Base-by-base conservation (phyloP, 1,140 invertebrate species). In the Drosophila watanabei region DNA sequence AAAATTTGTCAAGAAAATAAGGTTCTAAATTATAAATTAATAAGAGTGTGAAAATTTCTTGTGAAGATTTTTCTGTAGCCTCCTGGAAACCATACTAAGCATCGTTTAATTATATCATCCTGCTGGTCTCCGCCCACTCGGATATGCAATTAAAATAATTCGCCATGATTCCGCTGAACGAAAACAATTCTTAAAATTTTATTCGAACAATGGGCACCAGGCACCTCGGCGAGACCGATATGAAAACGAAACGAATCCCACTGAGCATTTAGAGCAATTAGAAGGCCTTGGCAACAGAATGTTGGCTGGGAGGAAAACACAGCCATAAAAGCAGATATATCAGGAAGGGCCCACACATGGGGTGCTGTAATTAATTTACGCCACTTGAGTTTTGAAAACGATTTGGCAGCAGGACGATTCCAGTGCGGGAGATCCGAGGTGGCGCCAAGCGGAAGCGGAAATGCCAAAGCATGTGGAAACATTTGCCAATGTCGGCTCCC, bases 401-500 rank as follows among this genome's bases (percentile, higher is more conserved):
- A 73, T 76, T 76, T 49, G 71, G 65, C 59, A 63, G 70, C 79
- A 54, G 43, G 33, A 59, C 63, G 68, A 46, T 58, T 10, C 37
- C 39, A n/a, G 16, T 24, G 45, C 32, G 54, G 70, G 64, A 73
- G 68, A 52, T 45, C 35, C 24, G 30, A 43, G 70, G 5, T 68
- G 69, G 72, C 61, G 69, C 76, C 75, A 61, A 70, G 63, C 65
- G 64, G 75, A 59, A 75, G 73, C 80, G 80, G 80, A 83, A 63
- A 75, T 85, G 79, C 79, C 82, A 87, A 75, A 71, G 79, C 83
- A 86, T 86, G 82, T 86, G 82, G 82, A 86, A 86, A 86, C 82
- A 86, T 86, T 86, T 82, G 79, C 82, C 82, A 85, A 86, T 86
- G 82, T 63, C 46, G 46, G 57, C 32, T 45, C 54, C 61, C 61